Evolutionary conservation across 2,797 vertebrate genomes (phyloP), one percentile per base, ranked within the genome.

Genomic region (Melanotaenia trifasciata): DNA sequence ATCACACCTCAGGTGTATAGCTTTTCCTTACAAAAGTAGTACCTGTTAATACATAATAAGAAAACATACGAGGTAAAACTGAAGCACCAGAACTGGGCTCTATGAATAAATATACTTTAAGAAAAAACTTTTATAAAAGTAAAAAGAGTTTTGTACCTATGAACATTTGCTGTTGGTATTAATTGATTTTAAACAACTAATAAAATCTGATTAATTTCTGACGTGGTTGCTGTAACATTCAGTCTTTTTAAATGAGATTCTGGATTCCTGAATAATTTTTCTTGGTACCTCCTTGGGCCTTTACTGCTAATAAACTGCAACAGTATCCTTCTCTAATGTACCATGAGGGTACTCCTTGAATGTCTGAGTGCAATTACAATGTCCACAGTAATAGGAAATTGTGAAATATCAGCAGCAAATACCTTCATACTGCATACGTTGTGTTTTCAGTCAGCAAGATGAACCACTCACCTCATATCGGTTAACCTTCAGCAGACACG

Each of bases 41-140:
- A 90, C 86, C 75, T 72, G 22, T 80, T 73, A 51, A 79, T 80
- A 78, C 47, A 74, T 38, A 83, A 80, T 66, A 81, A 57, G 38
- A 20, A 56, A 84, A 78, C 64, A 85, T 64, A 83, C 45, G 78
- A 91, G 86, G 87, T 90, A 89, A 90, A 78, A 87, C 74, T 75
- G 70, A 75, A 74, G 67, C 76, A 76, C 78, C 56, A 35, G 10
- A 54, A 36, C 8, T 28, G 73, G 60, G 64, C 64, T 80, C 59
- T 78, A 57, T 10, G 40, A 7, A 53, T 28, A 70, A 70, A 62
- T n/a, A 40, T 22, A n/a, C 38, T 9, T 18, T 13, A 8, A 30
- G 14, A 56, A 6, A 6, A 9, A 30, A 30, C 6, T 24, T 36
- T 50, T 20, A 33, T 67, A 13, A 54, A 16, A 30, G 36, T 54